Evolutionary conservation across 2,888 invertebrate species (phyloP), one percentile per base, ranked within the genome.

Genomic region (Mimas tiliae): DNA sequence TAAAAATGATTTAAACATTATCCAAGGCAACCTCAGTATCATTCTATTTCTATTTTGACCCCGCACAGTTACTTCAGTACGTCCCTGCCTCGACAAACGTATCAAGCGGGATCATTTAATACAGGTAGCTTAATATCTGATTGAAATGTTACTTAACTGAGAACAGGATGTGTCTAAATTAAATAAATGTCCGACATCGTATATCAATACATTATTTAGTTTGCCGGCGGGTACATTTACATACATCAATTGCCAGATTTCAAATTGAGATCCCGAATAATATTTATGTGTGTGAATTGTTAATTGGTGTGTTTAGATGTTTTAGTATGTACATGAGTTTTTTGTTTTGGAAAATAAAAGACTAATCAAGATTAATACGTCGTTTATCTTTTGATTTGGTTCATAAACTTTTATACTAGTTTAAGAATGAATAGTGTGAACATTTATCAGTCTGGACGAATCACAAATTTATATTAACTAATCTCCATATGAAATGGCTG

Each of bases 91-190:
- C 58, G 48, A 58, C 55, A 65, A 65, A 65, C 63, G 51, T 66
- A 66, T 53, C 62, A 34, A 63, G 33, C 45, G 34, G 52, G 66
- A 66, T 66, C 66, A 71, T 71, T 72, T 71, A 71, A 72, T 67
- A 67, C 70, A 68, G 67, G 66, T 65, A 67, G 67, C 72, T 67
- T 67, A 72, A 72, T 72, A 72, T 72, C 72, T 70, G 72, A 72
- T 72, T 72, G 69, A 72, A 69, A 69, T 63, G 70, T 70, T 67
- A 69, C 67, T 67, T 58, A 16, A 64, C 65, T 62, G 65, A 19
- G 65, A 58, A 65, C 74, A 72, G 71, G 74, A 74, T 71, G 71
- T 71, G 53, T 70, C 65, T 69, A 67, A 70, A 72, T 70, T 70
- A 70, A 70, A 69, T 64, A 69, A 72, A 70, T 67, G 69, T 63